These are phyloP conservation scores for Epiblema foenella DNA, from an alignment of 2,888 invertebrate species.

Conservation along the genomic window DNA sequence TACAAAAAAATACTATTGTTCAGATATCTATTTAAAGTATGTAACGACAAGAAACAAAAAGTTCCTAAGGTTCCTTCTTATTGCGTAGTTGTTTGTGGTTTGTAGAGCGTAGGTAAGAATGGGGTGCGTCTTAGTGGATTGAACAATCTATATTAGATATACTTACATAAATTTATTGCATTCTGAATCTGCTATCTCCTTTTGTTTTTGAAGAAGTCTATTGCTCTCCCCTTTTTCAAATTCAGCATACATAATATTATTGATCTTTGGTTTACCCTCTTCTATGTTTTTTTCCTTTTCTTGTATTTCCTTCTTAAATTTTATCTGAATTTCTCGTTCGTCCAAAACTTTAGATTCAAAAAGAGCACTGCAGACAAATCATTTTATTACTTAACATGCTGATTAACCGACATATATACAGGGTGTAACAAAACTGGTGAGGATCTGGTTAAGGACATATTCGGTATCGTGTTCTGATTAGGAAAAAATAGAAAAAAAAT, in stretches of 20 bases:
- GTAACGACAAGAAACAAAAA: too few relatives aligned
- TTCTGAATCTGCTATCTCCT: constrained; percentile 51
- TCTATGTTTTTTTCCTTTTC: constrained; percentile 49
- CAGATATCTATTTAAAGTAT: too few relatives aligned
- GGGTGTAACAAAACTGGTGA: too few relatives aligned
- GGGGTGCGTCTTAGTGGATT: too few relatives aligned
- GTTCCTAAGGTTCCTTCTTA: too few relatives aligned
- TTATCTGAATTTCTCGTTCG: constrained; percentile 63
- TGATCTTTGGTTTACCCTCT: constrained; percentile 44
- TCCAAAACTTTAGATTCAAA: constrained; percentile 63
- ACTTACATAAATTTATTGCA: constrained; percentile 61
- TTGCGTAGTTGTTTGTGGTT: too few relatives aligned
- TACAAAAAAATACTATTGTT: too few relatives aligned
- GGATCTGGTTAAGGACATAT: too few relatives aligned
- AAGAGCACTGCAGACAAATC: constrained; percentile 57
- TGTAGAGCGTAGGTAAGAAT: too few relatives aligned
- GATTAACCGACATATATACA: not conserved
- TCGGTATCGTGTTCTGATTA: too few relatives aligned
- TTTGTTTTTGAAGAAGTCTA: constrained; percentile 46
- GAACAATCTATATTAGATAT: too few relatives aligned
- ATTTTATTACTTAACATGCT: not conserved
- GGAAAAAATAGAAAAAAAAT: too few relatives aligned
- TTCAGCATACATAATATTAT: constrained; percentile 44
- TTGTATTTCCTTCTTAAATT: constrained; percentile 57
- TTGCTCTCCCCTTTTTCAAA: constrained; percentile 48